phyloP scores from a whole-genome alignment of 2,888 invertebrate species.

The Cecidostiba fungosa region DNA sequence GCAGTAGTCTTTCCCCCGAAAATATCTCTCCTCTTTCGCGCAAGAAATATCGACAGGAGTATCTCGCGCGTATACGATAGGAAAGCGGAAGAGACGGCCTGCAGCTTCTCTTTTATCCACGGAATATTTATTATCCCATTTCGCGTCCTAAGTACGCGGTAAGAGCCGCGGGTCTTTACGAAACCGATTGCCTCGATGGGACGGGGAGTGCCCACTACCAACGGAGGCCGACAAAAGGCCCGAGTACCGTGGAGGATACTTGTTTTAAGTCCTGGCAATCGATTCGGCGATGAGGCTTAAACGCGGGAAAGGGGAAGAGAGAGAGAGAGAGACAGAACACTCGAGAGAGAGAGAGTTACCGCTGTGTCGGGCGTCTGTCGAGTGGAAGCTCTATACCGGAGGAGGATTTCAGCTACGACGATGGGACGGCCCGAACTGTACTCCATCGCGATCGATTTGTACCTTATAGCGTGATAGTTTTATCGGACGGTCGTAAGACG shows the following conservation, averaged over 20 bases:
- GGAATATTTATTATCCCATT: constrained; percentile 75
- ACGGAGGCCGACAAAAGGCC: constrained; percentile 45
- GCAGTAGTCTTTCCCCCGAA: background rate
- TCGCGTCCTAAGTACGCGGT: constrained; percentile 70
- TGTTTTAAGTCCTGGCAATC: constrained; percentile 60
- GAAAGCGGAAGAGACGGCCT: background rate
- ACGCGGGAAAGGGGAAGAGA: constrained; percentile 12
- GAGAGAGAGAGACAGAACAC: constrained; percentile 4
- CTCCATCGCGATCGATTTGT: too few species aligned
- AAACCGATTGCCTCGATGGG: constrained; percentile 62
- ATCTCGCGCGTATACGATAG: background rate
- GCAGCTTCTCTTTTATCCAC: constrained; percentile 63
- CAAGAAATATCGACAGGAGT: constrained; percentile 8
- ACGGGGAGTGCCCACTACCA: too few species aligned
- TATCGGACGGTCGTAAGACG: too few species aligned
- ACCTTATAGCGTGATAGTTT: too few species aligned
- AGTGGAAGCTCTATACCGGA: background rate
- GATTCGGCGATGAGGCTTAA: constrained; percentile 48
- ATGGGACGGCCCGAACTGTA: too few species aligned
- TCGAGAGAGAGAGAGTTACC: constrained; percentile 19
- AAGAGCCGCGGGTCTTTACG: constrained; percentile 68
- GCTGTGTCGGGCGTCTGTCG: background rate
- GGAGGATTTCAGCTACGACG: background rate
- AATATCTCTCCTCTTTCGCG: background rate
- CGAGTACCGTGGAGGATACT: constrained; percentile 30